A percentile compares a stretch with the other conserved stretches of the same genome.
These are phyloP conservation scores for Struthidea cinerea DNA, from an alignment of 2,113 vertebrate species.

Conservation along the genomic window DNA sequence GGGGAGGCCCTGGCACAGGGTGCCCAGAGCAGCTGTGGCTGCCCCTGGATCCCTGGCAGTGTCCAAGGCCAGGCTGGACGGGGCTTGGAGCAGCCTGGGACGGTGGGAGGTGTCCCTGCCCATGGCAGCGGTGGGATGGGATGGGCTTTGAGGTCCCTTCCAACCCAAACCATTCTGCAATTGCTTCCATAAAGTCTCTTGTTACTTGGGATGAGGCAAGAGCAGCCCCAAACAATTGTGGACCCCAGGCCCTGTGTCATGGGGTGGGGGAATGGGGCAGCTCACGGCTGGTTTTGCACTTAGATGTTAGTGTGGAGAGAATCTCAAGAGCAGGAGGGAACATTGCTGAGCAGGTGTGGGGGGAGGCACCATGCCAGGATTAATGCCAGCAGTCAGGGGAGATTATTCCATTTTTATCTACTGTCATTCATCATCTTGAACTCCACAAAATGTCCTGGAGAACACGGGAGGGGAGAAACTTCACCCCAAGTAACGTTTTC, in stretches of 20 bases:
- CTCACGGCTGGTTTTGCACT: neutral
- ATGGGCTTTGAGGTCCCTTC: fast-evolving
- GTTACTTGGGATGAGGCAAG: neutral
- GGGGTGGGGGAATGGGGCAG: neutral
- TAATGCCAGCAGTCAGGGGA: neutral
- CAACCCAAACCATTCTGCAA: neutral
- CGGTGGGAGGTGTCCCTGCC: neutral
- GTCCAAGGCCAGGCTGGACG: fast-evolving
- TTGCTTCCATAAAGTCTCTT: neutral
- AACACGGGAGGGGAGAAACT: neutral
- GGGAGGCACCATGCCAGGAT: neutral
- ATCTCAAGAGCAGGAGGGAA: neutral
- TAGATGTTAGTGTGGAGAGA: neutral
- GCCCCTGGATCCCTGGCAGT: neutral
- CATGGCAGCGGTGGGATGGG: fast-evolving
- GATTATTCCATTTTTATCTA: neutral
- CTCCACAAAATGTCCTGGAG: neutral
- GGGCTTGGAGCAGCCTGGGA: neutral
- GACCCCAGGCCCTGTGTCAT: neutral
- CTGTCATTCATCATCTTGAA: neutral
- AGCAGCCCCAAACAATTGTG: neutral
- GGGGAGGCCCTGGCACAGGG: neutral
- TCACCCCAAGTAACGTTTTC: neutral
- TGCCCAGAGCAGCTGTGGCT: neutral
- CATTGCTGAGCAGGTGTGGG: neutral